A percentile compares a stretch with the other conserved stretches of the same genome.
phyloP scores from a whole-genome alignment of 2,888 invertebrate genomes.

The Morpho achilles region DNA sequence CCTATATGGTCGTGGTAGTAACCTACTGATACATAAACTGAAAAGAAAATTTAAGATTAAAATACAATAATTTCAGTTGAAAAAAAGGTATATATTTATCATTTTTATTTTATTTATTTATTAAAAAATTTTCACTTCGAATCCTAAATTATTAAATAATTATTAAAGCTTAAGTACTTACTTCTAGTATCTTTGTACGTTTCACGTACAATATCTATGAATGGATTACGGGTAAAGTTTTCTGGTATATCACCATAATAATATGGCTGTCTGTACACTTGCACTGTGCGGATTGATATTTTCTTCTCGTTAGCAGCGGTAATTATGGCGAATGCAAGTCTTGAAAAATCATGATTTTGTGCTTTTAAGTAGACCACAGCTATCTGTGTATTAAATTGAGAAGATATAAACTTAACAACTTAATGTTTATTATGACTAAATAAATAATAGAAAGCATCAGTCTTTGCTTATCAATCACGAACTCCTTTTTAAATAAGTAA shows the following conservation, averaged over 20 bases:
- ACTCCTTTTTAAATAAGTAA: too few relatives aligned
- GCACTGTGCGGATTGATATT: slow-evolving; percentile 82
- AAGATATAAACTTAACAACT: too few relatives aligned
- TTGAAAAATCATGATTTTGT: slow-evolving; percentile 85
- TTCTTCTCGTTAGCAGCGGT: slow-evolving; percentile 84
- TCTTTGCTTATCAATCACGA: too few relatives aligned
- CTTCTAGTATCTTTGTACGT: slow-evolving; percentile 93
- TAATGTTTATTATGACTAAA: too few relatives aligned
- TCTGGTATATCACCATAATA: slow-evolving; percentile 83
- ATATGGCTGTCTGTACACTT: slow-evolving; percentile 72
- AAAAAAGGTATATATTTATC: too few relatives aligned
- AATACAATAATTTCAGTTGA: too few relatives aligned
- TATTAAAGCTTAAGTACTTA: slow-evolving; percentile 69
- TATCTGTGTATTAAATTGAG: slow-evolving; percentile 72
- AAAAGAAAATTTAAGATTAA: slow-evolving; percentile 27
- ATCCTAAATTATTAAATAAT: too few relatives aligned
- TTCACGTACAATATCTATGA: slow-evolving; percentile 88
- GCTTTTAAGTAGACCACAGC: slow-evolving; percentile 91
- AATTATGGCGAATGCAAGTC: slow-evolving; percentile 88
- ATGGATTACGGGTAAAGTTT: slow-evolving; percentile 91
- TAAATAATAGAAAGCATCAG: too few relatives aligned
- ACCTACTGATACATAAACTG: slow-evolving; percentile 95
- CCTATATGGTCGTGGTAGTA: slow-evolving; percentile 95
- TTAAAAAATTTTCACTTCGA: too few relatives aligned
- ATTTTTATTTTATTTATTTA: too few relatives aligned